A percentile compares a stretch with the other conserved stretches of the same genome.
Conservation (phyloP, 2,797 vertebrate species). For the Hemitrygon akajei region DNA sequence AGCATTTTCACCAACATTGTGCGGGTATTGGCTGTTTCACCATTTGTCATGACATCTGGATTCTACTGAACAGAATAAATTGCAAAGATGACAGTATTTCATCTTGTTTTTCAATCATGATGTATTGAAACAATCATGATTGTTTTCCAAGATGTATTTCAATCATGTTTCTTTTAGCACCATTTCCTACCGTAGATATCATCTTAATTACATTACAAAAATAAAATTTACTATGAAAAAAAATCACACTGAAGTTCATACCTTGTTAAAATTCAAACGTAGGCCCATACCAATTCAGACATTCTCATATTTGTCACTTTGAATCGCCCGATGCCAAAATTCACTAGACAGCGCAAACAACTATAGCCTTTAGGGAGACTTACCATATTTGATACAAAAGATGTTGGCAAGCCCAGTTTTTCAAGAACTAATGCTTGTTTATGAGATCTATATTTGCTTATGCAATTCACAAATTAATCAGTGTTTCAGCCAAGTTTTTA, state of each 20-base stretch:
- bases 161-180: neutral
- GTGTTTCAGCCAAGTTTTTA: neutral
- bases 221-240: neutral
- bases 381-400: conserved; percentile 17
- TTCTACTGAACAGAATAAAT: neutral
- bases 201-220: neutral
- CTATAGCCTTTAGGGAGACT: neutral
- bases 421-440: conserved; percentile 2
- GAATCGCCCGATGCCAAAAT: conserved; percentile 22
- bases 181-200: neutral
- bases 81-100: neutral
- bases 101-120: no score
- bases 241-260: neutral
- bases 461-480: conserved; percentile 14
- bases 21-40: neutral
- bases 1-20: neutral
- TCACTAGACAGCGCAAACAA: neutral
- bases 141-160: neutral
- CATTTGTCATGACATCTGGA: conserved; percentile 10
- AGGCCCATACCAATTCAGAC: neutral
- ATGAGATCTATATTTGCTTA: neutral
- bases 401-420: neutral
- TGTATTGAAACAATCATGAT: no score
- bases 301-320: conserved; percentile 14
- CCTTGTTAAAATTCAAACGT: neutral